Evolutionary conservation across 1,140 invertebrate species (phyloP).

Genomic region (Grapholita molesta): DNA sequence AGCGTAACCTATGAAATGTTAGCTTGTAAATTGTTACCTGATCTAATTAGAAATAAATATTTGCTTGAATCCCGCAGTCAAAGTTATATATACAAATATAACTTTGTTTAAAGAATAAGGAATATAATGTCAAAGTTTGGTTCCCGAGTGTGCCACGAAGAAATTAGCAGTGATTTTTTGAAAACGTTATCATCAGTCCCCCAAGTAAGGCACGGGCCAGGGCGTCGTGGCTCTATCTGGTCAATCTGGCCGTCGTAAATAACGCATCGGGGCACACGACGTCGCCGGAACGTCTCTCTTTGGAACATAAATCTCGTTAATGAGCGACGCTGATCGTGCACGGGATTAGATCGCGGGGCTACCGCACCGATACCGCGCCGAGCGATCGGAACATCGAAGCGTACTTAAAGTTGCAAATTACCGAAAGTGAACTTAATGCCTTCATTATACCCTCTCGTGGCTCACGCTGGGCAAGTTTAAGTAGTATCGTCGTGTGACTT

Average conservation of each 20-base stretch:
- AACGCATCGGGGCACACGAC: slow-evolving; percentile 55
- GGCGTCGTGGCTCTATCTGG: slow-evolving; percentile 42
- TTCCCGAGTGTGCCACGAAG: not conserved
- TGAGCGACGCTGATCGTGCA: slow-evolving; percentile 63
- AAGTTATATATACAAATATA: too few relatives aligned
- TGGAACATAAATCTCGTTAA: slow-evolving; percentile 73
- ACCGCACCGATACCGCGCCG: slow-evolving; percentile 28
- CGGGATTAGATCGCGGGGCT: slow-evolving; percentile 60
- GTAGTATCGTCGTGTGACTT: not conserved
- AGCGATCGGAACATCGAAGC: slow-evolving; percentile 26
- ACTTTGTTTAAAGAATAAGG: not conserved
- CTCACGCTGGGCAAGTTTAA: not conserved
- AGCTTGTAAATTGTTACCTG: too few relatives aligned
- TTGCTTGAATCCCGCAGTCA: too few relatives aligned
- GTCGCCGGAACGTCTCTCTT: slow-evolving; percentile 60
- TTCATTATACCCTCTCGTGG: not conserved
- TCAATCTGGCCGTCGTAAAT: slow-evolving; percentile 66
- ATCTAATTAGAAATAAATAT: too few relatives aligned
- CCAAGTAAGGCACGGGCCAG: slow-evolving; percentile 49
- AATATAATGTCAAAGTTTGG: not conserved
- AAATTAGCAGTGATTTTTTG: not conserved
- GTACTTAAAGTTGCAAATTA: slow-evolving; percentile 7
- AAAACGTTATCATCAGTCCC: slow-evolving; percentile 2
- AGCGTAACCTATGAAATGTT: too few relatives aligned
- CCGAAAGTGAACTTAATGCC: slow-evolving; percentile 1